Percentiles rank a stretch among this genome's conserved stretches.
These are phyloP conservation scores for Hirundo rustica DNA, from an alignment of 2,797 vertebrate species.

Conservation along the genomic window DNA sequence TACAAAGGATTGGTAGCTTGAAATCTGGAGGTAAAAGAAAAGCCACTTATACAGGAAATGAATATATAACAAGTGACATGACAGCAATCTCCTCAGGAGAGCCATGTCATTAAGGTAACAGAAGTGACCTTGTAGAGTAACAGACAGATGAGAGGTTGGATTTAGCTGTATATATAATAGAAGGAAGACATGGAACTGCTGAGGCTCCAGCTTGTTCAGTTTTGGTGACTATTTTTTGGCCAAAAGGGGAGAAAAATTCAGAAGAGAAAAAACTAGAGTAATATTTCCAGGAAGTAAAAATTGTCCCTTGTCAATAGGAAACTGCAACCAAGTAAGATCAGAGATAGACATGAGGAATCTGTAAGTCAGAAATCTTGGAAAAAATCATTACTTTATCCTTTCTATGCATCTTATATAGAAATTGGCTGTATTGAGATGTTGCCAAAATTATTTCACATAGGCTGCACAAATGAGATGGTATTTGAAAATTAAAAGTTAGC, in stretches of 20 bases:
- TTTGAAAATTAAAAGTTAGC: neutral
- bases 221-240: neutral
- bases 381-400: neutral
- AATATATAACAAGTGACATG: neutral
- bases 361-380: neutral
- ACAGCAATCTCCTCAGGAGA: neutral
- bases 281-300: neutral
- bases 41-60: neutral
- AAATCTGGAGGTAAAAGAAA: neutral
- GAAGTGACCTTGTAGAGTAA: neutral
- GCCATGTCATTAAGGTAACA: neutral
- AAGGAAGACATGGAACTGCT: neutral
- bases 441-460: neutral
- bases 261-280: neutral
- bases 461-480: neutral
- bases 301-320: neutral
- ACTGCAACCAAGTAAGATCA: neutral
- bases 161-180: neutral
- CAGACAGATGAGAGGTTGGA: neutral
- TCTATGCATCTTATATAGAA: neutral
- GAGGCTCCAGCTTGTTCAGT: neutral
- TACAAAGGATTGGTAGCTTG: neutral
- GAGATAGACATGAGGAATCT: neutral
- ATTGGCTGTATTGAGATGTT: neutral
- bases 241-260: neutral